These are phyloP conservation scores for Stichodactyla mertensii DNA, from an alignment of 64 coral and sea anemone genomes.

Conservation along the genomic window DNA sequence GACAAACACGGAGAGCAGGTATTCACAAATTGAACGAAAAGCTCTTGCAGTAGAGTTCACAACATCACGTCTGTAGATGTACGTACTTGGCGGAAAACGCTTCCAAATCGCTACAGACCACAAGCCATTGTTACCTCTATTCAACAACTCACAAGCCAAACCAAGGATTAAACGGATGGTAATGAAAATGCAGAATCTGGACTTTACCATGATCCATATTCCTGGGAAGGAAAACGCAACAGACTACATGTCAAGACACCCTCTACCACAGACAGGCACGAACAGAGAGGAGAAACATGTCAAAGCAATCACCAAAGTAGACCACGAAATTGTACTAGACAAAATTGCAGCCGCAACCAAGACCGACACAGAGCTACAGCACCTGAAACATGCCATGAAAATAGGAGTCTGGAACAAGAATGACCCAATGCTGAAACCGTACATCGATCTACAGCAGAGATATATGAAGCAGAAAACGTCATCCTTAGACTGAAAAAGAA, in stretches of 20 bases:
- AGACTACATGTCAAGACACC: conserved; percentile 49
- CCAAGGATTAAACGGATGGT: conserved; percentile 38
- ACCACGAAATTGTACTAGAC: no score
- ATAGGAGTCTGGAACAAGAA: conserved; percentile 36
- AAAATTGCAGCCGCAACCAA: conserved; percentile 44
- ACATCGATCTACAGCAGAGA: conserved; percentile 48
- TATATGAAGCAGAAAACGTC: conserved; percentile 32
- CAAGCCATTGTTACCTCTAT: conserved; percentile 41
- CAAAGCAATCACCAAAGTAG: conserved; percentile 6
- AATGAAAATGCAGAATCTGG: conserved; percentile 26
- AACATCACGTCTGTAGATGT: conserved; percentile 47
- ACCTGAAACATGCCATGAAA: conserved; percentile 29
- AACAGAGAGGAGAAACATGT: conserved; percentile 17
- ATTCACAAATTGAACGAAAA: conserved; percentile 35
- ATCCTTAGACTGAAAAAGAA: background rate
- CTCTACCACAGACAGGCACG: background rate
- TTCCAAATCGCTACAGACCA: conserved; percentile 52
- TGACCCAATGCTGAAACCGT: background rate
- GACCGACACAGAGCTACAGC: conserved; percentile 26
- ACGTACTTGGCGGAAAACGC: conserved; percentile 36
- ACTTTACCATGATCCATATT: no score
- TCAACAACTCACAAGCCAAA: conserved; percentile 40
- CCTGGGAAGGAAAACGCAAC: background rate
- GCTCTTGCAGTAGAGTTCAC: conserved; percentile 48
- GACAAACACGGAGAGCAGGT: conserved; percentile 42